Evolutionary conservation across 1,140 invertebrate species (phyloP).

Genomic region (Drosophila arizonae): DNA sequence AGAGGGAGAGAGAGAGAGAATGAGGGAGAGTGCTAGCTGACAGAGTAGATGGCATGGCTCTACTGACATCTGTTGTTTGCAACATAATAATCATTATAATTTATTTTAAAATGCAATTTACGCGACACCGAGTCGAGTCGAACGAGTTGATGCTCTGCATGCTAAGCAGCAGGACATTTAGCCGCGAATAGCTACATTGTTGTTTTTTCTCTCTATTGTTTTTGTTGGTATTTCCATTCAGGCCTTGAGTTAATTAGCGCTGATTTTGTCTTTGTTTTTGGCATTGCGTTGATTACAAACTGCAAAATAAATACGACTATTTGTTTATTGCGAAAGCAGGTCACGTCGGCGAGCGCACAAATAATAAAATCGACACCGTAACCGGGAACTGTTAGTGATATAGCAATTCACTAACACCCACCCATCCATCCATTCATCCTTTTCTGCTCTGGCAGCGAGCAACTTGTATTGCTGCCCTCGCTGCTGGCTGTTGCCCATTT

Average conservation of each 20-base stretch:
- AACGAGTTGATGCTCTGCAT: constrained; percentile 60
- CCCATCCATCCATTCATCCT: neutral
- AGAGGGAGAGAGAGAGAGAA: neutral
- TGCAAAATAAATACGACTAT: constrained; percentile 68
- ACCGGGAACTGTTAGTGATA: constrained; percentile 62
- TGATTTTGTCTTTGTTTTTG: constrained; percentile 69
- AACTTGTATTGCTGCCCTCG: neutral
- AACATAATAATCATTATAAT: constrained; percentile 80
- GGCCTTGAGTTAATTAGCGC: constrained; percentile 70
- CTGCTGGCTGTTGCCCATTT: constrained; percentile 48
- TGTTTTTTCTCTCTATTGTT: constrained; percentile 8
- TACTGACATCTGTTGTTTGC: constrained; percentile 77
- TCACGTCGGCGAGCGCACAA: constrained; percentile 65
- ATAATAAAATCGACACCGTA: constrained; percentile 79
- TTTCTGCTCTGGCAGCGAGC: too few species aligned
- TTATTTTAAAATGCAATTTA: constrained; percentile 81
- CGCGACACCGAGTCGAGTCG: constrained; percentile 45
- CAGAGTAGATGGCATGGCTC: constrained; percentile 35
- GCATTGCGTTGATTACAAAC: constrained; percentile 59
- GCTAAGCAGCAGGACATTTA: constrained; percentile 51
- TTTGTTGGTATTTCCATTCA: too few species aligned
- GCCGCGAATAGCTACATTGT: constrained; percentile 21
- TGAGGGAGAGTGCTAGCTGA: constrained; percentile 10
- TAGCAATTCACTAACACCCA: constrained; percentile 41
- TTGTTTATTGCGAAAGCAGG: constrained; percentile 72